Percentiles rank a stretch among this genome's conserved stretches.
These are phyloP conservation scores for Agriopis marginaria DNA, from an alignment of 2,888 invertebrate species.

Conservation along the genomic window DNA sequence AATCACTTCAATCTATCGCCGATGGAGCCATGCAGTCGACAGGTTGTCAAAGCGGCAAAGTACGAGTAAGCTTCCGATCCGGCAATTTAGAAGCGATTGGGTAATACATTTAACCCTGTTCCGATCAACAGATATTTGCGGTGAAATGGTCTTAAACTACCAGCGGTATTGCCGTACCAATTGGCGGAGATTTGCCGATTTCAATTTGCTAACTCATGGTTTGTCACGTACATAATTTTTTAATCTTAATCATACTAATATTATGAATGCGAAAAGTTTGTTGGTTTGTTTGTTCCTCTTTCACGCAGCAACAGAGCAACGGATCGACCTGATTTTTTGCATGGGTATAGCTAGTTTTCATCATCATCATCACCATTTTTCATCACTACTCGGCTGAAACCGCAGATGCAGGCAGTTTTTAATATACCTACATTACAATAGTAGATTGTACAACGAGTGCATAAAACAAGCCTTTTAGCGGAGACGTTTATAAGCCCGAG, in stretches of 20 bases:
- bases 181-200: slow-evolving; percentile 44
- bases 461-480: too few relatives aligned
- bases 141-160: slow-evolving; percentile 45
- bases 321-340: too few relatives aligned
- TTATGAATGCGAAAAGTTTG: too few relatives aligned
- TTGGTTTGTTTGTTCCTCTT: too few relatives aligned
- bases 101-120: slow-evolving; percentile 47
- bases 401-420: too few relatives aligned
- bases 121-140: slow-evolving; percentile 48
- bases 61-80: slow-evolving; percentile 44
- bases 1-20: slow-evolving; percentile 40
- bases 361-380: too few relatives aligned
- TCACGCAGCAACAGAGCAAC: too few relatives aligned
- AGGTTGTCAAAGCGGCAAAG: slow-evolving; percentile 48
- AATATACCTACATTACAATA: too few relatives aligned
- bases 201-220: slow-evolving; percentile 42
- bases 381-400: too few relatives aligned
- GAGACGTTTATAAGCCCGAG: too few relatives aligned
- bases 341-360: too few relatives aligned
- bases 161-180: slow-evolving; percentile 40
- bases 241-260: slow-evolving; percentile 25
- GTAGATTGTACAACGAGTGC: too few relatives aligned
- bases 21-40: slow-evolving; percentile 46
- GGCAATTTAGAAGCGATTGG: slow-evolving; percentile 44
- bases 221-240: slow-evolving; percentile 39